Evolutionary conservation across 2,797 vertebrate genomes (phyloP), one percentile per base, ranked within the genome.

Genomic region (Oophaga sylvatica): DNA sequence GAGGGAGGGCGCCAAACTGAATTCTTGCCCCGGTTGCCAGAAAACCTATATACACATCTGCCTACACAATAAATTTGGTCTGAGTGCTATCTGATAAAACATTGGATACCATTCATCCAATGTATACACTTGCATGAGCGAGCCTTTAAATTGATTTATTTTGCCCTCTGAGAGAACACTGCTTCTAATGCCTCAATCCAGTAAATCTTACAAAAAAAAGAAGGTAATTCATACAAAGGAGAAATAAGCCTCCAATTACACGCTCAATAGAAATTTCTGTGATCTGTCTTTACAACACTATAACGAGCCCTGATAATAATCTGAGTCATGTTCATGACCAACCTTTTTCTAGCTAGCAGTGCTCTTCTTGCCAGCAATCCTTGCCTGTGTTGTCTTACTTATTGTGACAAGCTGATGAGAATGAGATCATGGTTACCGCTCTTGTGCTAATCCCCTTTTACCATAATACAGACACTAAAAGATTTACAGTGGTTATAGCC

Each of bases 361-460:
- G 48, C 29, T 77, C 59, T 53, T 53, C 48, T 17, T 83, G 81
- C 62, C 80, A 83, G 76, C 56, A 77, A 63, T 67, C 62, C 48
- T 79, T 29, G 60, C 73, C 57, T 63, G 16, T 41, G 19, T 73
- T 86, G 15, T 81, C 77, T 81, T 86, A 86, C 26, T 81, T 78
- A 80, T 73, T 86, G 85, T 86, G 78, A 81, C 85, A 81, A 71
- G 85, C 85, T 12, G 78, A 86, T 57, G 85, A 86, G 85, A 80
- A 81, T 86, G 85, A 86, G 78, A 86, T 86, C 85, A 86, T 86
- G 78, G 77, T 56, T 86, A 57, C 77, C 60, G 78, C 48, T 70
- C 65, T 73, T 48, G 73, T 22, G 53, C 67, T 86, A 73, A 86
- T 86, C 78, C 67, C 35, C 35, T 60, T 80, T 80, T 62, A 80